Percentiles rank a stretch among this genome's conserved stretches.
phyloP scores from a whole-genome alignment of 1,140 invertebrate species.

The Dendroctonus ponderosae region DNA sequence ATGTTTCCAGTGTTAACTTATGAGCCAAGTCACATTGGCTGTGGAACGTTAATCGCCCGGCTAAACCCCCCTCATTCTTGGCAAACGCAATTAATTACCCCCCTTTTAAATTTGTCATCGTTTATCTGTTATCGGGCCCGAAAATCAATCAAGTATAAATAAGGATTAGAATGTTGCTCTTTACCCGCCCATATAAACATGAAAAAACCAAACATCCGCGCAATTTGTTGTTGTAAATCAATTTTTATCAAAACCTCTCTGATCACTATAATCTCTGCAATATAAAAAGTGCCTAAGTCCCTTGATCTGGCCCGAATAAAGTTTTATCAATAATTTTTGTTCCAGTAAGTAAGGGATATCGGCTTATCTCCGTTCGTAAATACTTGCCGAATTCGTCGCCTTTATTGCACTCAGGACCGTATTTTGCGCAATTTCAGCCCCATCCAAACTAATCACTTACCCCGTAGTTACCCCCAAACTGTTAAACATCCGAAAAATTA shows the following conservation, averaged over 20 bases:
- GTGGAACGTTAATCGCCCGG: no score
- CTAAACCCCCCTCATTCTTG: background rate
- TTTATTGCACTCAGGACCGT: no score
- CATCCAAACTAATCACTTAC: no score
- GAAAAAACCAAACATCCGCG: slow-evolving; percentile 20
- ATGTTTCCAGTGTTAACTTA: no score
- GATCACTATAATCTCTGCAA: slow-evolving; percentile 31
- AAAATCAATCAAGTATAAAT: slow-evolving; percentile 29
- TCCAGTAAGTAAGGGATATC: slow-evolving; percentile 28
- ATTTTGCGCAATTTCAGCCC: no score
- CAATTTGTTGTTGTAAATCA: slow-evolving; percentile 29
- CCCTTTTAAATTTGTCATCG: slow-evolving; percentile 16
- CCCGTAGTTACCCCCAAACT: no score
- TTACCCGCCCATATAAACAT: slow-evolving; percentile 11
- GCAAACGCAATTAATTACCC: slow-evolving; percentile 42
- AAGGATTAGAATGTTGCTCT: slow-evolving; percentile 28
- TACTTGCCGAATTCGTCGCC: background rate
- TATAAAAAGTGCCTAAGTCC: slow-evolving; percentile 32
- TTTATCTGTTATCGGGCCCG: slow-evolving; percentile 13
- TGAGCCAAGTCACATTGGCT: no score
- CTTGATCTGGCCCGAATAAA: slow-evolving; percentile 28
- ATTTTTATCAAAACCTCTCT: slow-evolving; percentile 30
- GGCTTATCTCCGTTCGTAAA: slow-evolving; percentile 13
- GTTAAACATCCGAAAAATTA: no score
- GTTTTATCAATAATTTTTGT: slow-evolving; percentile 35